Base-by-base conservation (phyloP, 2,797 vertebrate species). In the Lacerta bilineata region DNA sequence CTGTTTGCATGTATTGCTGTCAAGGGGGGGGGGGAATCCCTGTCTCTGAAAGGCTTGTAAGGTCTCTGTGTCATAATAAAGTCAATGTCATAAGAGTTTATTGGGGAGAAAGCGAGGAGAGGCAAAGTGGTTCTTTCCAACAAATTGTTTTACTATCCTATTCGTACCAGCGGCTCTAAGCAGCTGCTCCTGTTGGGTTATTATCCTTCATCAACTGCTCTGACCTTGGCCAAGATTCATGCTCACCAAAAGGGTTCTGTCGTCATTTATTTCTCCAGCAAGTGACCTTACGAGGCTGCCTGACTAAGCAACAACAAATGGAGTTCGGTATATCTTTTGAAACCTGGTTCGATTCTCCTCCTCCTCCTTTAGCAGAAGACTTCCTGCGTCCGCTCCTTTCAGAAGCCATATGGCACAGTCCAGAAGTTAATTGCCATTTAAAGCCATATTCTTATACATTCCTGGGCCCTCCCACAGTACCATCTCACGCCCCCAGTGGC, bases 1-100 rank as follows among this genome's bases (percentile, higher is more conserved):
- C 68, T 82, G 84, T 93, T 90, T 94, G 78, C 64, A 91, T 93
- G 89, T 89, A 94, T 93, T 88, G 55, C 87, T 91, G 85, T 93
- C 88, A 85, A 93, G 91, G 75, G 72, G 90, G 41, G 11, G 5
- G 29, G n/a, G n/a, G 5, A 23, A 92, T 50, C 61, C 39, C 46
- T 55, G 29, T 36, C 92, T 92, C 89, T 50, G 80, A 84, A 88
- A 90, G 78, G 64, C 83, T 89, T 85, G 88, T 89, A 89, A 89
- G 88, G 84, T 89, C 84, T 89, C 43, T 89, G 88, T 89, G 88
- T 89, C 88, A 85, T 10, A 75, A 86, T 89, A 55, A 88, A 91
- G 41, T 85, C 92, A 88, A 46, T 79, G 78, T 80, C 46, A 72
- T 41, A 33, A 85, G 82, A 75, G 0, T 0, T 88, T 87, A 87